Conservation (phyloP, 2,113 vertebrate genomes). For the Myiozetetes cayanensis region DNA sequence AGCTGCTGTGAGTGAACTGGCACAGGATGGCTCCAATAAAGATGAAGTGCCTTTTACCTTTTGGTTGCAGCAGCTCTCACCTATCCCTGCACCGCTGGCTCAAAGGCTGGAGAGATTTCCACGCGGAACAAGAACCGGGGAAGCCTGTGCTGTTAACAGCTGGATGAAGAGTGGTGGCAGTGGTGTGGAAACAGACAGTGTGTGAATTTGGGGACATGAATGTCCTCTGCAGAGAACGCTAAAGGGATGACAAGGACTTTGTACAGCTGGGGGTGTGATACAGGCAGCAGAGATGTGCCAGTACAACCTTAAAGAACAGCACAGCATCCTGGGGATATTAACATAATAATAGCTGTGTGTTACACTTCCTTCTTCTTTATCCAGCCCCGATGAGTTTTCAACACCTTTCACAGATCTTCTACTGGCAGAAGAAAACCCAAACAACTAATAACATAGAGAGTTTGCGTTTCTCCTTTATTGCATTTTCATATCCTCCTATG, state of each 20-base stretch:
- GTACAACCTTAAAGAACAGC: not conserved
- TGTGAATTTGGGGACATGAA: not conserved
- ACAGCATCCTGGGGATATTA: not conserved
- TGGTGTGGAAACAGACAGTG: not conserved
- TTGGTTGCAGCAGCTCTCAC: not conserved
- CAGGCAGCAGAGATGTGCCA: not conserved
- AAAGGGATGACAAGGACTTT: not conserved
- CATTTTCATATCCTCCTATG: not conserved
- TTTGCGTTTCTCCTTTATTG: not conserved
- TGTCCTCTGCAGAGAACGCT: not conserved
- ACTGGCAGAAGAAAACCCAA: not conserved
- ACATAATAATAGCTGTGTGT: not conserved
- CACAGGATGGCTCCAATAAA: not conserved
- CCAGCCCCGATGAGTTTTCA: not conserved
- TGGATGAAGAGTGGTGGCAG: not conserved
- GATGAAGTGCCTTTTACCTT: not conserved
- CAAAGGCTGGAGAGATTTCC: not conserved
- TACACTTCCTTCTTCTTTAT: not conserved
- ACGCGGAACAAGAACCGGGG: rapidly evolving
- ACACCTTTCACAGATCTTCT: not conserved
- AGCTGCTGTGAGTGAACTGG: not conserved
- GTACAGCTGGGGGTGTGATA: not conserved
- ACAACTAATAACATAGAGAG: not conserved
- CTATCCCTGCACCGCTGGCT: not conserved
- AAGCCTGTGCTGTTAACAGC: not conserved